These are phyloP conservation scores for Sarcophaga carnaria DNA, from an alignment of 2,888 invertebrate genomes.

Conservation along the genomic window DNA sequence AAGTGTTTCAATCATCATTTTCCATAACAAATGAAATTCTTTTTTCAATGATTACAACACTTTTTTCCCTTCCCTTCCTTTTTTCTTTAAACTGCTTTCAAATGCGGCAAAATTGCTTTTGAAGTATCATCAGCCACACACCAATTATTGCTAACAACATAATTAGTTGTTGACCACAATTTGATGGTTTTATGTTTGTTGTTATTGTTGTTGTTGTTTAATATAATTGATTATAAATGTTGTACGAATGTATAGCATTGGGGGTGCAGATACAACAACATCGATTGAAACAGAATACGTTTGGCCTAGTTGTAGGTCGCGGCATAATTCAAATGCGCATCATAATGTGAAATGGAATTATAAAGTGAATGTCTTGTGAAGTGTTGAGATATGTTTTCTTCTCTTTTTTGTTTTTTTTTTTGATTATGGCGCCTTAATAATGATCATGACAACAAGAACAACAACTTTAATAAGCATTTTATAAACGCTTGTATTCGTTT, in stretches of 20 bases:
- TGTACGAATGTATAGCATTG: background rate
- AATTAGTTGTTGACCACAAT: slow-evolving; percentile 65
- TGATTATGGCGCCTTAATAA: slow-evolving; percentile 54
- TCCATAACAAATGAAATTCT: no score
- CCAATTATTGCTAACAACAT: slow-evolving; percentile 67
- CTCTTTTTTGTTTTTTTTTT: slow-evolving; percentile 2
- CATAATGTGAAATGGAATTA: background rate
- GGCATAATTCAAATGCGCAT: slow-evolving; percentile 41
- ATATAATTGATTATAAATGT: slow-evolving; percentile 1
- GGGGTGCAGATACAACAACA: background rate
- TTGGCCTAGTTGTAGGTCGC: slow-evolving; percentile 8
- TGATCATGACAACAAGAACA: slow-evolving; percentile 6
- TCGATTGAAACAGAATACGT: background rate
- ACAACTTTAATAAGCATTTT: slow-evolving; percentile 9
- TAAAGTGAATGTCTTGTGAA: background rate
- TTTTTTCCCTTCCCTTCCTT: background rate
- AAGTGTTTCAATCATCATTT: no score
- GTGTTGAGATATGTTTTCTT: no score
- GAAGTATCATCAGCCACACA: slow-evolving; percentile 56
- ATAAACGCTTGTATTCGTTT: slow-evolving; percentile 31
- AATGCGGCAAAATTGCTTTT: slow-evolving; percentile 54
- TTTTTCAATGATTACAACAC: no score
- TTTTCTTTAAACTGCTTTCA: slow-evolving; percentile 35
- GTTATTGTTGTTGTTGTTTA: background rate
- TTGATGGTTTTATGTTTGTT: slow-evolving; percentile 41